Evolutionary conservation across 2,797 vertebrate genomes (phyloP).

Genomic region (Apodemus agrarius): DNA sequence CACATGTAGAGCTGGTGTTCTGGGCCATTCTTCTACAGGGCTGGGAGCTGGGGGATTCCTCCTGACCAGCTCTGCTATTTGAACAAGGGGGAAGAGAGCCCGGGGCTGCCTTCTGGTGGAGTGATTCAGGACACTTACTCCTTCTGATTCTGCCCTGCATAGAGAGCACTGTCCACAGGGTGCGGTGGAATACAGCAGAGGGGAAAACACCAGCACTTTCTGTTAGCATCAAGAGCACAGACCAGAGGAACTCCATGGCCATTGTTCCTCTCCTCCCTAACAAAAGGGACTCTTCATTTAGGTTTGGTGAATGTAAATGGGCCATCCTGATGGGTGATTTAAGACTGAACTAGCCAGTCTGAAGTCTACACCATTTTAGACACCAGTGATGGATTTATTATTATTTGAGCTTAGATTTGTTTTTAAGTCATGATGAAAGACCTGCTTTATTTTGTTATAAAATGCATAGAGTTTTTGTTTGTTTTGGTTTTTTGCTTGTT

Average conservation of each 20-base stretch:
- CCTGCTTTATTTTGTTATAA: constrained; percentile 75
- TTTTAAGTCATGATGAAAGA: not conserved
- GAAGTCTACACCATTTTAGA: constrained; percentile 9
- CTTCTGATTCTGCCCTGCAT: not conserved
- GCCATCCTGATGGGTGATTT: not conserved
- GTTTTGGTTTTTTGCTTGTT: not conserved
- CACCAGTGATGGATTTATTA: constrained; percentile 50
- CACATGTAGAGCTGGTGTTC: not conserved
- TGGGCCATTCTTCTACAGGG: not conserved
- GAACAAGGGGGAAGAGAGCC: not conserved
- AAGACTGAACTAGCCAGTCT: not conserved
- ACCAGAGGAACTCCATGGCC: not conserved
- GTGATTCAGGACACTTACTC: constrained; percentile 59
- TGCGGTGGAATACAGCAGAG: not conserved
- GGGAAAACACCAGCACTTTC: constrained; percentile 17
- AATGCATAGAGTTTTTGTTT: constrained; percentile 45
- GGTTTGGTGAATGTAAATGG: not conserved
- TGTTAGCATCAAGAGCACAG: not conserved
- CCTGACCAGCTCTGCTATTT: constrained; percentile 1
- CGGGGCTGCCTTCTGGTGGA: constrained; percentile 5
- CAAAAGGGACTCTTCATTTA: not conserved
- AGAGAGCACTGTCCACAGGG: not conserved
- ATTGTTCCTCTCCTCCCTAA: not conserved
- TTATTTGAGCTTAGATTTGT: constrained; percentile 48
- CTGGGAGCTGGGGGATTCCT: not conserved